Percentiles rank a stretch among this genome's conserved stretches.
Evolutionary conservation across 2,113 vertebrate species (phyloP).

Genomic region (Clarias magur): DNA sequence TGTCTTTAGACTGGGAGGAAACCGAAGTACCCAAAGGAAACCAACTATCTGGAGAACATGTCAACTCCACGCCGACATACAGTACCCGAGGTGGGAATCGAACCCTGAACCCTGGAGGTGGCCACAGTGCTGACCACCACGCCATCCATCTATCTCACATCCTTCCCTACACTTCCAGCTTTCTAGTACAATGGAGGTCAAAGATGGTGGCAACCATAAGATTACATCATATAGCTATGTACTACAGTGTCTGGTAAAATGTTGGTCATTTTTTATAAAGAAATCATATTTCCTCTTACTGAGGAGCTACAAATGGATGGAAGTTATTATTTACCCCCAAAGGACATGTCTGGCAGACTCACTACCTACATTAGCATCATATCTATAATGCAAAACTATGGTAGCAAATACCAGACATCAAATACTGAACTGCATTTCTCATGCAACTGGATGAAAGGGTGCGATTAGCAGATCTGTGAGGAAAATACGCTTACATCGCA

Average conservation of each 20-base stretch:
- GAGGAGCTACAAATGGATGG: neutral
- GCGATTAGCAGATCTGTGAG: neutral
- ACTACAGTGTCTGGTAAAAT: neutral
- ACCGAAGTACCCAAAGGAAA: no score
- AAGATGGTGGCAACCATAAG: neutral
- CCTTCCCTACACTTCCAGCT: neutral
- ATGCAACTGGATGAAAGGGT: neutral
- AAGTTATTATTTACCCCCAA: neutral
- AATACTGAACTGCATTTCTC: neutral
- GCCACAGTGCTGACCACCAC: no score
- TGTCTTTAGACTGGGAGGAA: no score
- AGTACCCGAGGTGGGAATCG: no score
- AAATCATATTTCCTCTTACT: neutral
- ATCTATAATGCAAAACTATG: neutral
- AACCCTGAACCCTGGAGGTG: no score
- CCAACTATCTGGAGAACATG: no score
- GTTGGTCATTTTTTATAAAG: neutral
- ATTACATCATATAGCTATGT: neutral
- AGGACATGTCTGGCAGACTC: neutral
- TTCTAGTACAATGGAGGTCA: neutral
- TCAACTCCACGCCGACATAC: no score
- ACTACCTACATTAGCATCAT: neutral
- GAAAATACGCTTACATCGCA: slow-evolving; percentile 66
- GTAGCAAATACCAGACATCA: neutral
- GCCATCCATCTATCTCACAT: neutral